phyloP scores from a whole-genome alignment of 2,797 vertebrate species.

The Taeniopygia guttata region DNA sequence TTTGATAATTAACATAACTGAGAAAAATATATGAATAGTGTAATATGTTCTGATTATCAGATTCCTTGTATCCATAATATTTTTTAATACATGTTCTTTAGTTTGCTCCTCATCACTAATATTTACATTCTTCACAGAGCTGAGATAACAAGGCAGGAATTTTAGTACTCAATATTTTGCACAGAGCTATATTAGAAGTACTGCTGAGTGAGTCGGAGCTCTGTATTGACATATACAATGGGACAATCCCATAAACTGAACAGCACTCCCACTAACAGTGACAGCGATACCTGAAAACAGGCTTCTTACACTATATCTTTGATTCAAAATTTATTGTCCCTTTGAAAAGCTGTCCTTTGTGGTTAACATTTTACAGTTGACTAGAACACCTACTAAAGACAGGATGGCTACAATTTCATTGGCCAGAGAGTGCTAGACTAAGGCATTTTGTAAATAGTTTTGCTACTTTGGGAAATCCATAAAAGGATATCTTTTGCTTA shows the following conservation, averaged over 20 bases:
- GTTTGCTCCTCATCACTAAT: not conserved
- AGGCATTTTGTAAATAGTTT: not conserved
- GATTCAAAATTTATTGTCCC: not conserved
- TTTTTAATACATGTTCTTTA: not conserved
- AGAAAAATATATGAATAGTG: not conserved
- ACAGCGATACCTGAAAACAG: not conserved
- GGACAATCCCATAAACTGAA: not conserved
- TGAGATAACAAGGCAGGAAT: not conserved
- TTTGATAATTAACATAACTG: not conserved
- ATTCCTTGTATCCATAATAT: not conserved
- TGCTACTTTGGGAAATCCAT: not conserved
- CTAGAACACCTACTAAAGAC: not conserved
- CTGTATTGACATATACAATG: not conserved
- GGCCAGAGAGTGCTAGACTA: not conserved
- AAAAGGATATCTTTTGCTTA: not conserved
- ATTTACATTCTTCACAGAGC: not conserved
- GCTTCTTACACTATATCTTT: not conserved
- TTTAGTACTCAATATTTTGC: not conserved
- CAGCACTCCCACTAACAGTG: not conserved
- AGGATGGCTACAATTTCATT: not conserved
- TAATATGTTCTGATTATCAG: rapidly evolving
- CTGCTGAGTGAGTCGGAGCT: not conserved
- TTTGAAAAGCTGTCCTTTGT: not conserved
- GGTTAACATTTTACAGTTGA: not conserved
- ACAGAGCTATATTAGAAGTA: not conserved